Evolutionary conservation across 1,140 invertebrate genomes (phyloP).

Genomic region (Monomorium pharaonis): DNA sequence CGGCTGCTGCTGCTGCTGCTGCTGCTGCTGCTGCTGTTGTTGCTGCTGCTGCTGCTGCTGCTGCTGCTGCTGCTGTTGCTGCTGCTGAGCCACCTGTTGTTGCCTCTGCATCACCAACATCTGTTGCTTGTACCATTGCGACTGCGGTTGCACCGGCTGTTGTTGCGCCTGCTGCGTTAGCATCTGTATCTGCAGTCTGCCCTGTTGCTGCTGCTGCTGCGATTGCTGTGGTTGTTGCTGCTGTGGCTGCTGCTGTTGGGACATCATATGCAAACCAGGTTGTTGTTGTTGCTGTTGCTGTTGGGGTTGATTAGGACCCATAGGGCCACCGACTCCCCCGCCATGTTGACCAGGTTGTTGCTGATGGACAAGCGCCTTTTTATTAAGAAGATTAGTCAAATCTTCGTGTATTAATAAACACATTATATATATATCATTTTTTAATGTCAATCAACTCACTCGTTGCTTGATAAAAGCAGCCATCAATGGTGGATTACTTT

Average conservation of each 20-base stretch:
- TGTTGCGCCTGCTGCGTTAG: constrained; percentile 83
- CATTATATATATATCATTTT: background rate
- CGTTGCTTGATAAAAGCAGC: constrained; percentile 98
- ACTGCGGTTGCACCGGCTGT: constrained; percentile 84
- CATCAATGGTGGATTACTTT: constrained; percentile 98
- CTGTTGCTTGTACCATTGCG: constrained; percentile 87
- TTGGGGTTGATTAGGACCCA: constrained; percentile 84
- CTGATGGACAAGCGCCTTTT: constrained; percentile 77
- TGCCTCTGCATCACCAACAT: constrained; percentile 84
- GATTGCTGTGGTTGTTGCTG: constrained; percentile 84
- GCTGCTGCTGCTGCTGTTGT: constrained; percentile 75
- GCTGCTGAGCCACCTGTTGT: constrained; percentile 84
- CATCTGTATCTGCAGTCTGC: constrained; percentile 83
- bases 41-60: constrained; percentile 85
- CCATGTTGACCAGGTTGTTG: constrained; percentile 81
- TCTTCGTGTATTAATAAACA: constrained; percentile 5
- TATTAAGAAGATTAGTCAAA: constrained; percentile 66
- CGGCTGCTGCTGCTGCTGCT: constrained; percentile 80
- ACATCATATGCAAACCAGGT: constrained; percentile 83
- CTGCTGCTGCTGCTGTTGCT: constrained; percentile 84
- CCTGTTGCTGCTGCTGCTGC: constrained; percentile 80
- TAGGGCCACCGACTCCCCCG: constrained; percentile 75
- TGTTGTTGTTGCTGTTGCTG: constrained; percentile 85
- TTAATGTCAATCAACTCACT: constrained; percentile 78
- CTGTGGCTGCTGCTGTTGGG: constrained; percentile 85